Base-by-base conservation (phyloP, 2,113 vertebrate species). In the Rhizomys pruinosus region DNA sequence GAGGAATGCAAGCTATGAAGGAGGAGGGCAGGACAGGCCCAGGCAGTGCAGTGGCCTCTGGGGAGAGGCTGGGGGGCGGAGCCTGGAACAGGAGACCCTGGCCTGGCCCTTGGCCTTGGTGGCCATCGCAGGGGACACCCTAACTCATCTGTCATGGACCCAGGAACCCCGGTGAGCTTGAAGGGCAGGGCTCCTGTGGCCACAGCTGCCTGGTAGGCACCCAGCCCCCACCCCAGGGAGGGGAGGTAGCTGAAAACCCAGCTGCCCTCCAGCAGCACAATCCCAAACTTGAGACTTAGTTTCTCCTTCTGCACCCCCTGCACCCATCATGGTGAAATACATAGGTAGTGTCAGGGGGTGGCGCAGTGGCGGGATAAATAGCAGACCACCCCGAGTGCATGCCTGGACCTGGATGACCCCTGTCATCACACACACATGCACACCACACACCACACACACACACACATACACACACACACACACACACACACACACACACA, bases 1-100 rank as follows among this genome's bases (percentile, higher is more conserved):
- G 94, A 97, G 92, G 96, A 97, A 97, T 97, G 93, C 17, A 7
- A 97, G 90, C 90, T 97, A 97, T 96, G 97, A 97, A 37, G 74
- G 93, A 68, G 96, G 90, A 96, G 90, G 92, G 87, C 77, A 85
- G 52, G 92, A 82, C 97, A 96, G 96, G 97, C 88, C 96, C 81
- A 5, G 94, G 92, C 95, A 97, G 93, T 92, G 25, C 81, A 52
- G 34, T 17, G 37, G 68, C 90, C 93, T 82, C 87, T 71, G 61
- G 61, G 92, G 90, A 84, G 84, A 22, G 57, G 19, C 91, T 71
- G 47, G 74, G 66, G 79, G 81, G 82, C 52, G 34, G 47, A 34
- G 47, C 52, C 42, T n/a, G 34, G 81, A 42, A 61, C 15, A 61
- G 59, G 22, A 22, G 59, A 61, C 22, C 59, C 15, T 37, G 47